These are phyloP conservation scores for Colossoma macropomum DNA, from an alignment of 2,113 vertebrate species.

Conservation along the genomic window DNA sequence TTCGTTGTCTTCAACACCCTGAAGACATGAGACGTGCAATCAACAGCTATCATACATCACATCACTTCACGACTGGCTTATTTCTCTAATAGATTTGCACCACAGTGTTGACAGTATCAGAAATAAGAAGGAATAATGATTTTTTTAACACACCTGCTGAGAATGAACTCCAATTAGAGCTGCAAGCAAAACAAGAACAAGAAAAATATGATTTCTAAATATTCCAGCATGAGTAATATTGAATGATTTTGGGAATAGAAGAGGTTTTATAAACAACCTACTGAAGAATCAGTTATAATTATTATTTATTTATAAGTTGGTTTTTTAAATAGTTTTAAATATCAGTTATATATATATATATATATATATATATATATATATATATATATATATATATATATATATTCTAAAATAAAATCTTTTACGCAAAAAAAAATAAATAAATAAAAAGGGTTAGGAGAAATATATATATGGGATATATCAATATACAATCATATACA, in stretches of 20 bases:
- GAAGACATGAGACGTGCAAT: background rate
- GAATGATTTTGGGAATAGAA: background rate
- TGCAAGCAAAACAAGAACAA: constrained; percentile 22
- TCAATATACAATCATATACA: too few species aligned
- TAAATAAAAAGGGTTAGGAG: background rate
- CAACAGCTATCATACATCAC: background rate
- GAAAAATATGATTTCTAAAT: background rate
- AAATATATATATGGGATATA: too few species aligned
- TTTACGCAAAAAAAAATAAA: background rate
- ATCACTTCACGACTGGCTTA: background rate
- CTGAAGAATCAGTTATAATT: too few species aligned
- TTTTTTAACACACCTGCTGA: constrained; percentile 51
- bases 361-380: too few species aligned
- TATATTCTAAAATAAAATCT: background rate
- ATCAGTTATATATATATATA: too few species aligned
- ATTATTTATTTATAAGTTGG: too few species aligned
- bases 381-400: too few species aligned
- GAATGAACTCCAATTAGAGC: constrained; percentile 30
- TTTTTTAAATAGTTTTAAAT: too few species aligned
- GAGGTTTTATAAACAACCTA: too few species aligned
- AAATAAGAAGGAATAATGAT: background rate
- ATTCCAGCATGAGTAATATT: background rate
- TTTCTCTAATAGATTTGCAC: background rate
- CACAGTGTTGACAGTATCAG: background rate
- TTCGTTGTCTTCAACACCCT: constrained; percentile 76